Conservation (phyloP, 2,797 vertebrate genomes). For the Lagorchestes hirsutus region DNA sequence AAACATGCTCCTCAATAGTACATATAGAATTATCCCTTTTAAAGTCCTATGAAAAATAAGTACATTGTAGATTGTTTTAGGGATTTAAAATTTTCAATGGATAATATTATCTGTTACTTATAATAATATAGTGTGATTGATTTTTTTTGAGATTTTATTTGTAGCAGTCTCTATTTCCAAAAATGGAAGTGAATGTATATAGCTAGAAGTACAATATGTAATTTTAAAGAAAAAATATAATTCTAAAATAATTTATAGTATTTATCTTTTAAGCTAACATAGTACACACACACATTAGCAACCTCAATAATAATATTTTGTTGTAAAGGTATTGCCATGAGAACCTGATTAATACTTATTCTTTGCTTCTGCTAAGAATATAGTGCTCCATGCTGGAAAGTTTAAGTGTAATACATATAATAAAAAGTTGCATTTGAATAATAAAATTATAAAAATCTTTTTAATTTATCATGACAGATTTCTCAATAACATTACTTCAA, state of each 20-base stretch:
- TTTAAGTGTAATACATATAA: slow-evolving; percentile 29
- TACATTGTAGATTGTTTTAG: background rate
- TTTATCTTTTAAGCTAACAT: slow-evolving; percentile 32
- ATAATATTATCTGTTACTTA: slow-evolving; percentile 46
- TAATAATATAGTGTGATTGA: background rate
- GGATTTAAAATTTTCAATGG: slow-evolving; percentile 50
- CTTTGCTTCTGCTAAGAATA: background rate
- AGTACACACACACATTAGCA: background rate
- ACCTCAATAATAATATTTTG: slow-evolving; percentile 19
- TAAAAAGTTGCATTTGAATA: slow-evolving; percentile 46
- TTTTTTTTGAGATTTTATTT: background rate
- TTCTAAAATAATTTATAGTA: background rate
- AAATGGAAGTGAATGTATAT: slow-evolving; percentile 16
- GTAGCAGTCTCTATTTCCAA: slow-evolving; percentile 21
- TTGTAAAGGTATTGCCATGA: slow-evolving; percentile 11
- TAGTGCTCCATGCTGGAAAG: slow-evolving; percentile 40
- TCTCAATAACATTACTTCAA: slow-evolving; percentile 24
- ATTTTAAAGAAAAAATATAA: background rate
- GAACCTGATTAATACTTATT: slow-evolving; percentile 15
- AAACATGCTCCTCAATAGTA: background rate
- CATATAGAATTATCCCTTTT: slow-evolving; percentile 47
- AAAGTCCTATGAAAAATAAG: slow-evolving; percentile 3
- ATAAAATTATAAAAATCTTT: slow-evolving; percentile 29
- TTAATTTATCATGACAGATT: slow-evolving; percentile 40
- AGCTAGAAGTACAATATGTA: background rate